Base-by-base conservation (phyloP, 92 coral and sea anemone genomes). In the Hydrozoanthus gracilis region DNA sequence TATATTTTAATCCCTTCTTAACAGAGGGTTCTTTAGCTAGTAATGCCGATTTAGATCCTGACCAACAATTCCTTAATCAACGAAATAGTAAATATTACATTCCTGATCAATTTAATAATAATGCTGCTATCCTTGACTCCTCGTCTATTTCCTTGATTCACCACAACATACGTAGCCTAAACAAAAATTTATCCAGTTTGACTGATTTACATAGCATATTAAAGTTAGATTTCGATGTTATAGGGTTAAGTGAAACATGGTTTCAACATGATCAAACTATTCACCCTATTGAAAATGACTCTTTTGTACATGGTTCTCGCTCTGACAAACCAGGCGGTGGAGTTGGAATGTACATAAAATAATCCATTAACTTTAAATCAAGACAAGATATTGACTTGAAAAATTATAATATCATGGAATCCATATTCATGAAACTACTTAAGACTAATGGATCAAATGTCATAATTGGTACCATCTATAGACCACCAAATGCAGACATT, bases 401-500 rank as follows among this genome's bases (percentile, higher is more conserved):
- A 11, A 60, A 60, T 11, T 60, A 60, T 60, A 18, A 54, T 54
- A 54, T 60, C 15, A 60, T 60, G 67, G 67, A 60, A 11, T 5
- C 67, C 11, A 5, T 60, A 6, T 60, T 60, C n/a, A 11, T 60
- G 11, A 18, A 60, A 11, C n/a, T 60, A 60, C 67, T 60, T 0
- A 60, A 60, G 4, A 27, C 50, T 20, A 17, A 16, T 17, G 72
- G 18, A 67, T 16, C 72, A 5, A 82, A 82, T 58, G 35, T 44
- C 60, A 52, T 52, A 6, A 51, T 83, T 49, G 86, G 86, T 4
- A 73, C 49, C 17, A 65, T 82, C 20, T 82, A 82, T 58, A 80
- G 86, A 80, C 86, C 78, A 15, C 87, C 87, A 10, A 61, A 83
- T 20, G 69, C 87, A 51, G 58, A 82, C 48, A 67, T 82, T 9